Base-by-base conservation (phyloP, 1,140 invertebrate genomes). In the Conus betulinus region DNA sequence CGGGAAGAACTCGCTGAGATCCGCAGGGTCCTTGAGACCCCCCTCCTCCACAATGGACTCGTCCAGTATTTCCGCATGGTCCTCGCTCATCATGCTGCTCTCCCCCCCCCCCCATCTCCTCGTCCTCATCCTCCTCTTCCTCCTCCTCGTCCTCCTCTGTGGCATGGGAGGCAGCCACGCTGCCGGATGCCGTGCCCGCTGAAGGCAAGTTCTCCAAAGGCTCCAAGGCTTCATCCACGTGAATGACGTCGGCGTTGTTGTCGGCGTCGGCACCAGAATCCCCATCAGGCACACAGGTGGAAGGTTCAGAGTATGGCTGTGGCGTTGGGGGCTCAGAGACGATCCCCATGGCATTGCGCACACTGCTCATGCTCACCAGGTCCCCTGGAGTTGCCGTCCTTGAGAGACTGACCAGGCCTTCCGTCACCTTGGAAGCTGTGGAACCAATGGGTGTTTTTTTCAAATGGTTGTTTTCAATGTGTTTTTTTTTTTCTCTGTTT, bases 331-430 rank as follows among this genome's bases (percentile, higher is more conserved):
- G 89, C 4, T 92, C 27, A n/a, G 90, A 84, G 5, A 93, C 95
- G 86, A 98, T 97, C 11, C 98, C 98, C 97, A 99, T 97, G 1
- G 98, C 98, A 91, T 97, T 97, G 52, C 98, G 95, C 10, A 99
- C 93, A 11, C 97, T 97, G 67, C 96, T 96, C 0, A 97, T 96
- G 57, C 97, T 97, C 6, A 97, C 97, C 17, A 98, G 96, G 67
- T 97, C 97, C 5, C 96, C 96, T 0, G 98, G 98, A 74, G 96
- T 96, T 20, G 98, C 96, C 94, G 94, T 93, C 93, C 98, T 98
- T 0, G 97, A 96, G 91, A 98, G 97, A 85, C 97, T 97, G 23
- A 97, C 97, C 83, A 99, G 95, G 94, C 97, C 97, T 87, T 97
- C 97, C 1, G 97, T 97, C 23, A 98, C 97, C 93, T 97, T 97